Base-by-base conservation (phyloP, 2,113 vertebrate genomes). In the Canis aureus region DNA sequence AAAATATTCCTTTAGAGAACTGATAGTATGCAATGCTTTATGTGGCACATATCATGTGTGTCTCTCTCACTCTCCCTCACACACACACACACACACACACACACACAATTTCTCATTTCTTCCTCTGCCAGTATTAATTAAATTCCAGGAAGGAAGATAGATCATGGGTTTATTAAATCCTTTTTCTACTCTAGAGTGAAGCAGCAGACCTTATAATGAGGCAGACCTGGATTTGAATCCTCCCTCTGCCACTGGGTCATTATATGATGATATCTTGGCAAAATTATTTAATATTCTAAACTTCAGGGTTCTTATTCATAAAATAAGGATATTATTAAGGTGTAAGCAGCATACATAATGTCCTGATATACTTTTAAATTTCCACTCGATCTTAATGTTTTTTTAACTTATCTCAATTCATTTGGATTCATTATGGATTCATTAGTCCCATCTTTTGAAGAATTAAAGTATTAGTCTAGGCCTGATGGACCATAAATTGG, bases 21-120 rank as follows among this genome's bases (percentile, higher is more conserved):
- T 88, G 25, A 96, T 71, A 93, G 25, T 35, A 97, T n/a, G 73
- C 32, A 95, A 11, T 51, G n/a, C 67, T 96, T 83, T 76, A 91
- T 59, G 62, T 53, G 27, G 32, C 23, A 92, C 17, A 71, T 53
- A 59, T 27, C 76, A 74, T 64, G 11, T 59, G 16, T 69, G 5
- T n/a, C 66, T n/a, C 16, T 69, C 67, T 69, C 32, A 9, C 66
- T 1, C 15, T 67, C 29, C 8, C 66, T 4, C 64, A 38, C 5
- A 27, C 2, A 23, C 32, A 67, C 9, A 74, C 5, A 51, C 5
- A 10, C 25, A 32, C 32, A 43, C 22, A 93, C 8, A 76, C 27
- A 73, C 13, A 79, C 4, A 23, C 12, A 17, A 11, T 43, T 80
- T 74, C 43, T 59, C 4, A 78, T 22, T 15, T 84, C 43, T 95